A percentile compares a stretch with the other conserved stretches of the same genome.
Conservation (phyloP, 1,140 invertebrate genomes). For the Caenorhabditis latens region DNA sequence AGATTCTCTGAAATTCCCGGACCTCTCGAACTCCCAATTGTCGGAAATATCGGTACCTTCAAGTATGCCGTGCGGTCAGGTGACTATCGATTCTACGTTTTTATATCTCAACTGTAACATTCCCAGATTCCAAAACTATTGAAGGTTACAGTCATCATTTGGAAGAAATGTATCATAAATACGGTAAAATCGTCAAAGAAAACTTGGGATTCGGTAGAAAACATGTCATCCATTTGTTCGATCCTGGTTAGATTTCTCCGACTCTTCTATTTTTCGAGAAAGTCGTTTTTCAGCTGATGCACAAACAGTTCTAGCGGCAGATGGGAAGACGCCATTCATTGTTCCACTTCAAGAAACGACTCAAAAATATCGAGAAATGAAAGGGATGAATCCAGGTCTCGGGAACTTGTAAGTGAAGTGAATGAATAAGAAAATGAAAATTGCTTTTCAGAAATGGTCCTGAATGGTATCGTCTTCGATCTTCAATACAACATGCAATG, state of each 20-base stretch:
- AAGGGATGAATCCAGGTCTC: constrained; percentile 80
- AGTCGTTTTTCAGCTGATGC: constrained; percentile 75
- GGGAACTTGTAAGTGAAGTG: constrained; percentile 80
- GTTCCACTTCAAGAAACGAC: constrained; percentile 80
- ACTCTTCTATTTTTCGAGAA: not conserved
- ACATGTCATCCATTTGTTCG: constrained; percentile 79
- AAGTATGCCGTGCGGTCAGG: not conserved
- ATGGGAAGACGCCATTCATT: constrained; percentile 80
- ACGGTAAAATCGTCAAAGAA: constrained; percentile 78
- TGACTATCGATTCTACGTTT: not conserved
- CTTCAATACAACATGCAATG: constrained; percentile 87
- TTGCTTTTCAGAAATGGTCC: constrained; percentile 84
- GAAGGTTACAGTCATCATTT: constrained; percentile 62
- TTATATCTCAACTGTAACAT: not conserved
- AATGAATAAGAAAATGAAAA: constrained; percentile 9
- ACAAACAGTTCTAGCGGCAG: constrained; percentile 78
- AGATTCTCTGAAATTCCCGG: constrained; percentile 43
- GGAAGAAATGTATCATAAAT: constrained; percentile 73
- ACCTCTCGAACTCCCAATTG: constrained; percentile 24
- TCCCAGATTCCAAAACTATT: constrained; percentile 23
- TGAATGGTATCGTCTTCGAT: constrained; percentile 86
- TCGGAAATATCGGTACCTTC: not conserved
- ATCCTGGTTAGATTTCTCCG: constrained; percentile 73
- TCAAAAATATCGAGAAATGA: constrained; percentile 79
- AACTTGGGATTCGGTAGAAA: constrained; percentile 74